Evolutionary conservation across 2,888 invertebrate species (phyloP).

Genomic region (Serrognathus titanus): DNA sequence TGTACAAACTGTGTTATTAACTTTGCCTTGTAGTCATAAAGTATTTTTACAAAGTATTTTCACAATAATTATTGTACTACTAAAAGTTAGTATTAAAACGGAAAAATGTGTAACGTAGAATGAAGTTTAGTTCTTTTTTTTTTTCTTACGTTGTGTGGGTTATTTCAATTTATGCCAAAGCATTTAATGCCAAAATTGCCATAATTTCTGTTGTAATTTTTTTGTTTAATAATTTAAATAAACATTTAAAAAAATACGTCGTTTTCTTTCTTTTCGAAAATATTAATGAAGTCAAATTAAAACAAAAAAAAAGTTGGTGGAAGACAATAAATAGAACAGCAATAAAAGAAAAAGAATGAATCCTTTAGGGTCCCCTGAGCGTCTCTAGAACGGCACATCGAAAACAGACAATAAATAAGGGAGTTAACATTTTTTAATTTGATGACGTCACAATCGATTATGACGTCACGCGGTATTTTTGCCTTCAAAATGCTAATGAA

Average conservation of each 20-base stretch:
- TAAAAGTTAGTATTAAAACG: constrained; percentile 19
- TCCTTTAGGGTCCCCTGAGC: too few relatives aligned
- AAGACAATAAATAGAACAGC: too few relatives aligned
- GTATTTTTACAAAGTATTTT: constrained; percentile 51
- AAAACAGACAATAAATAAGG: too few relatives aligned
- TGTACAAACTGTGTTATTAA: constrained; percentile 31
- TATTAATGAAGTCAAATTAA: too few relatives aligned
- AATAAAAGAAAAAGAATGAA: too few relatives aligned
- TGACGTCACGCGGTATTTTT: too few relatives aligned
- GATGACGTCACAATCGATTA: too few relatives aligned
- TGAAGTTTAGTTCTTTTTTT: background rate
- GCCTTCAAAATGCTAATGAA: too few relatives aligned
- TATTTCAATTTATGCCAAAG: constrained; percentile 48
- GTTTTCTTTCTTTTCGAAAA: too few relatives aligned
- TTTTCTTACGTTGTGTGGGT: constrained; percentile 37
- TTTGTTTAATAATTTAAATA: constrained; percentile 35
- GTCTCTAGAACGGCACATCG: too few relatives aligned
- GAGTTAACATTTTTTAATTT: too few relatives aligned
- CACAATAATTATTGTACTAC: constrained; percentile 29
- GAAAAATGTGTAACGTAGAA: background rate
- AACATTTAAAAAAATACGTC: constrained; percentile 6
- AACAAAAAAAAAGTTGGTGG: too few relatives aligned
- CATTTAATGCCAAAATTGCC: constrained; percentile 52
- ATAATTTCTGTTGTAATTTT: constrained; percentile 45
- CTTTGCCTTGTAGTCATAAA: constrained; percentile 38